Evolutionary conservation across 1,140 invertebrate species (phyloP).

Genomic region (Caenorhabditis inopinata): DNA sequence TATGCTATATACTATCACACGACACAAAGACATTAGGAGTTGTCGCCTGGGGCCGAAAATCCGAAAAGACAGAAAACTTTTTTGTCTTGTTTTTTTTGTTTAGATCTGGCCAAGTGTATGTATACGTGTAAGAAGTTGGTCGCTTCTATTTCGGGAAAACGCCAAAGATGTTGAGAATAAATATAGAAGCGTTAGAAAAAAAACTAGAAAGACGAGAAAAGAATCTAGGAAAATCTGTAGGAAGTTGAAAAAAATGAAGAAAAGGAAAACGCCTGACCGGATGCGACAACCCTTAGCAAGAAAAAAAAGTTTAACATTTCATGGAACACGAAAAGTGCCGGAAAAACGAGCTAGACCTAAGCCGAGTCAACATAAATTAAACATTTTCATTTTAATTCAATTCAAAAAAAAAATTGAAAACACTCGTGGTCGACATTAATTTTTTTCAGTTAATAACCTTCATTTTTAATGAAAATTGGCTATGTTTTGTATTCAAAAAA

Average conservation of each 20-base stretch:
- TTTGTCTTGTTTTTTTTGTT: conserved; percentile 6
- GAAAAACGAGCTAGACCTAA: too few relatives aligned
- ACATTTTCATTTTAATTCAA: too few relatives aligned
- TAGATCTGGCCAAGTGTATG: neutral
- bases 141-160: neutral
- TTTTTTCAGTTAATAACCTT: too few relatives aligned
- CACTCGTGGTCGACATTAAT: too few relatives aligned
- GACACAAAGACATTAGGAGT: neutral
- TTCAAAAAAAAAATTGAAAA: too few relatives aligned
- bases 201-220: neutral
- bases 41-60: neutral
- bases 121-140: neutral
- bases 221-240: neutral
- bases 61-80: conserved; percentile 5
- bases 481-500: too few relatives aligned
- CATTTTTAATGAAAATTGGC: too few relatives aligned
- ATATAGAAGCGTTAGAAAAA: neutral
- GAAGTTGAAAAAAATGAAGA: too few relatives aligned
- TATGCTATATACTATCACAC: neutral
- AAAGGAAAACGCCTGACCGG: conserved; percentile 13
- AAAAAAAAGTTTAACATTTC: neutral
- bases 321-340: neutral
- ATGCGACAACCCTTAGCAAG: neutral
- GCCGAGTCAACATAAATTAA: too few relatives aligned
- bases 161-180: neutral